Evolutionary conservation across 2,797 vertebrate genomes (phyloP).

Genomic region (Simalia tracyae): DNA sequence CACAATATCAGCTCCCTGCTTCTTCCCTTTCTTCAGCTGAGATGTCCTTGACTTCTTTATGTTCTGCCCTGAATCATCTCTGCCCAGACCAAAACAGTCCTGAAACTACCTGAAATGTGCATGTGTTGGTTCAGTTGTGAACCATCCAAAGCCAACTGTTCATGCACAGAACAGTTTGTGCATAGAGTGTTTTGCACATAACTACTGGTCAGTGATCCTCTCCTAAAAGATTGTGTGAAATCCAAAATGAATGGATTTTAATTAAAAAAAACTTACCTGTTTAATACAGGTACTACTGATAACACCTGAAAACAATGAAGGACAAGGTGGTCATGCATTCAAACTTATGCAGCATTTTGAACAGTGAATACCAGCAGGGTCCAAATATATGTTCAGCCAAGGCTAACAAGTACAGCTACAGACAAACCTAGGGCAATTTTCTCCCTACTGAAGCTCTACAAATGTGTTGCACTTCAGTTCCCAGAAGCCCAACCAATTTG

Average conservation of each 20-base stretch:
- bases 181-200: background rate
- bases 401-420: background rate
- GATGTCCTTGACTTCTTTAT: no score
- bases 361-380: background rate
- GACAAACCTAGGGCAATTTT: no score
- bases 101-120: no score
- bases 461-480: no score
- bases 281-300: slow-evolving; percentile 76
- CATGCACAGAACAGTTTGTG: no score
- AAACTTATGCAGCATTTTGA: background rate
- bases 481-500: no score
- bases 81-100: no score
- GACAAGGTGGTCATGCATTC: slow-evolving; percentile 25
- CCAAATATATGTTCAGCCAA: background rate
- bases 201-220: background rate
- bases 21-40: no score
- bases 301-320: slow-evolving; percentile 68
- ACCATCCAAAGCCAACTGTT: background rate
- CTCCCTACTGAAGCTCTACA: no score
- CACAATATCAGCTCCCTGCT: no score
- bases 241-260: background rate
- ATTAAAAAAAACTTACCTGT: slow-evolving; percentile 71
- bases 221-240: background rate
- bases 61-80: no score
- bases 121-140: no score